A percentile compares a stretch with the other conserved stretches of the same genome.
phyloP scores from a whole-genome alignment of 2,113 vertebrate species.

The Macquaria australasica region DNA sequence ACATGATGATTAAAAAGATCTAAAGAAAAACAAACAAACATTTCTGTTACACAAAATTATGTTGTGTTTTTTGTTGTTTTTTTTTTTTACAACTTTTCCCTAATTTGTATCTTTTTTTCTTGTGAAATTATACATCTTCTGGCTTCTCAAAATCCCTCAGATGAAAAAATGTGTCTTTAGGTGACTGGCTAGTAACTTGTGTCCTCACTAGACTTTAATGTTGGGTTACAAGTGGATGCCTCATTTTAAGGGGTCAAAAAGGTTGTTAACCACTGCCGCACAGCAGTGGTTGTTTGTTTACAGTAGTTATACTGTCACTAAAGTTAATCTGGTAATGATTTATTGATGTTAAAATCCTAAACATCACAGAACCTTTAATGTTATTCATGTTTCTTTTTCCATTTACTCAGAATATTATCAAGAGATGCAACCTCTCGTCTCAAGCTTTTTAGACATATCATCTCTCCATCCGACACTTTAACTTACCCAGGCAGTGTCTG shows the following conservation, averaged over 20 bases:
- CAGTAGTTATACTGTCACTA: not conserved
- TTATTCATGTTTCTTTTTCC: constrained; percentile 4
- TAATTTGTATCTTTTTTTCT: not conserved
- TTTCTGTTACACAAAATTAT: not conserved
- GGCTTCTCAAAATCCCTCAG: not conserved
- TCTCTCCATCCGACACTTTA: constrained; percentile 39
- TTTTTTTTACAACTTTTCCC: not conserved
- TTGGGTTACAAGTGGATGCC: not conserved
- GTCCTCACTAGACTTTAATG: not conserved
- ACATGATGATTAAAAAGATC: not conserved
- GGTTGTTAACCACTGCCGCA: not conserved
- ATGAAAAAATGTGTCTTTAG: not conserved
- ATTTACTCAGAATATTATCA: not conserved
- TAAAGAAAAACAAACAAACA: not conserved
- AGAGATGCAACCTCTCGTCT: constrained; percentile 11
- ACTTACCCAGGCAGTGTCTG: constrained; percentile 52
- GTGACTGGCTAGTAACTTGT: not conserved
- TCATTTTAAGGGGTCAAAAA: not conserved
- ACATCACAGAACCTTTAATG: not conserved
- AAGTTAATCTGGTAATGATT: not conserved
- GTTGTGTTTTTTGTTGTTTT: too few species aligned
- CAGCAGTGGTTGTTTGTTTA: not conserved
- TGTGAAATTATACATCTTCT: not conserved
- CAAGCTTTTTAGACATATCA: constrained; percentile 14
- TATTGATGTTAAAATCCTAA: constrained; percentile 15